Evolutionary conservation across 2,113 vertebrate genomes (phyloP).

Genomic region (Apteryx mantelli): DNA sequence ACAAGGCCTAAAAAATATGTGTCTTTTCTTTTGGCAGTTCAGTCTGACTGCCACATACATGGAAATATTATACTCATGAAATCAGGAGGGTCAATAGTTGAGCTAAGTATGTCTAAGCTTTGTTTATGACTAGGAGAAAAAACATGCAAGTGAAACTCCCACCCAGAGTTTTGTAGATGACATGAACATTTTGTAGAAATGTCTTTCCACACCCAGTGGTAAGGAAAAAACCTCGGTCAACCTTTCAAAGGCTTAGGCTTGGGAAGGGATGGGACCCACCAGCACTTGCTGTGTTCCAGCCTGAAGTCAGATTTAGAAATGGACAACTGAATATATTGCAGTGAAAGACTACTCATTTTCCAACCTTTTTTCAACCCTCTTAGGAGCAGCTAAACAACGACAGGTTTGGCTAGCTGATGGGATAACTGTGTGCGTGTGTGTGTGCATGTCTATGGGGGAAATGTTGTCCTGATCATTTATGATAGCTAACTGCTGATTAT

Average conservation of each 20-base stretch:
- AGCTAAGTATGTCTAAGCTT: background rate
- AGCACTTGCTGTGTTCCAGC: background rate
- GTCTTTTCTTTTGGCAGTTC: background rate
- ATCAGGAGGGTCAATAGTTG: constrained; percentile 23
- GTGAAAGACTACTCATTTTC: background rate
- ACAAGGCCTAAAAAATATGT: background rate
- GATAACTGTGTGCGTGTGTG: background rate
- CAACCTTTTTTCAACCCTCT: background rate
- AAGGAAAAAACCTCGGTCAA: background rate
- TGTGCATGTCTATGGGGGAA: background rate
- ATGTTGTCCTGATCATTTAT: background rate
- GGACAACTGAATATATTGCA: background rate
- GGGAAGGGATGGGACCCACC: background rate
- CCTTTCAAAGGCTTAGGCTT: background rate
- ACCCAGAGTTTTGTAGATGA: background rate
- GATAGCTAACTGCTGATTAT: background rate
- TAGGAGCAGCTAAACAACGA: background rate
- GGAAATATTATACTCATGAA: constrained; percentile 1
- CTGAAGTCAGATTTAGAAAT: background rate
- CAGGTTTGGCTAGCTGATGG: background rate
- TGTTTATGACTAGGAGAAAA: background rate
- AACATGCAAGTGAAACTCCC: background rate
- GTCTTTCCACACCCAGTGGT: constrained; percentile 34
- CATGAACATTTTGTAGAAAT: background rate
- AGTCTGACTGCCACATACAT: background rate